Evolutionary conservation across 2,888 invertebrate genomes (phyloP).

Genomic region (Trimorus sp.): DNA sequence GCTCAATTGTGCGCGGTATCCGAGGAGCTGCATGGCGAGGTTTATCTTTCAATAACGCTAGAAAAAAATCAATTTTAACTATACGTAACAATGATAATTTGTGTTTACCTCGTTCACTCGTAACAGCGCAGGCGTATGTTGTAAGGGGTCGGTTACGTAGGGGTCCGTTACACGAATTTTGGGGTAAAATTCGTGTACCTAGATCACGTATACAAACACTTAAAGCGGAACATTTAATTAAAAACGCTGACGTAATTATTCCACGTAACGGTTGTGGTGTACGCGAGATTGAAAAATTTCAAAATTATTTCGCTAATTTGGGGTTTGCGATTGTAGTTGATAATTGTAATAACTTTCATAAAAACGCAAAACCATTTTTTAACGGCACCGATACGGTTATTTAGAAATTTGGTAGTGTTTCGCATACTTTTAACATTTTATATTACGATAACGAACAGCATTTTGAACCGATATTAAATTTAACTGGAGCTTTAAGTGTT

Average conservation of each 20-base stretch:
- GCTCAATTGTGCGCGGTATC: not conserved
- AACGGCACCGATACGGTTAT: not conserved
- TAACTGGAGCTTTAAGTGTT: not conserved
- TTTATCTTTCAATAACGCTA: not conserved
- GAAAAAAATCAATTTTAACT: slow-evolving; percentile 10
- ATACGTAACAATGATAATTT: slow-evolving; percentile 4
- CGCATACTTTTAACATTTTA: slow-evolving; percentile 16
- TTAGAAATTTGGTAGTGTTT: not conserved
- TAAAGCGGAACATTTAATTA: not conserved
- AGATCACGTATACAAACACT: not conserved
- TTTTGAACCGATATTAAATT: not conserved
- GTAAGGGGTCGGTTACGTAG: not conserved
- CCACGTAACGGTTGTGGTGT: not conserved
- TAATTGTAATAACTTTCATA: not conserved
- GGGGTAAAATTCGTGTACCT: not conserved
- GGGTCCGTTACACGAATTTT: not conserved
- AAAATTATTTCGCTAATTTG: not conserved
- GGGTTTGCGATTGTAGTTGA: slow-evolving; percentile 13
- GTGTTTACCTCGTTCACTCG: slow-evolving; percentile 1
- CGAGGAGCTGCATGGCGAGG: not conserved
- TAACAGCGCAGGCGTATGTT: not conserved
- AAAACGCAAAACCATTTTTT: slow-evolving; percentile 1
- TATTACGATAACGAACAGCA: slow-evolving; percentile 6
- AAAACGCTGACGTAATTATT: not conserved
- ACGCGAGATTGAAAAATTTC: not conserved